Conservation (phyloP, 2,888 invertebrate genomes). For the Elegia similella region DNA sequence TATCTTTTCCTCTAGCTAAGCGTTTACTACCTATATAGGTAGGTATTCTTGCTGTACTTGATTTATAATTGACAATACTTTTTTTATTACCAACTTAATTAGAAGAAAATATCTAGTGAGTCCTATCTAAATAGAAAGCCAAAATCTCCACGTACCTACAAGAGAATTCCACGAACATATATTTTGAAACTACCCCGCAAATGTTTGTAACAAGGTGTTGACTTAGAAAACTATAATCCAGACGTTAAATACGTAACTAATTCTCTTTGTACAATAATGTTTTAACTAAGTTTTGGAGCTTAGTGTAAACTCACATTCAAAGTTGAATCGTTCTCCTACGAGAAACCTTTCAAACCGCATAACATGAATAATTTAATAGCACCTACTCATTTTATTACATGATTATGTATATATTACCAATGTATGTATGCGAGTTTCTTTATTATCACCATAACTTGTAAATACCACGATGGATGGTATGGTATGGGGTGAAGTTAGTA, state of each 20-base stretch:
- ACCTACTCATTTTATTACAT: not conserved
- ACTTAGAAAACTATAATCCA: constrained; percentile 8
- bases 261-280: constrained; percentile 4
- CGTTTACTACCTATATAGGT: no score
- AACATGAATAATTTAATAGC: not conserved
- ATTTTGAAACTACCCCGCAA: not conserved
- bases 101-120: no score
- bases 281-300: constrained; percentile 1
- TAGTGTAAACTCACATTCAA: not conserved
- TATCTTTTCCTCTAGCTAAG: no score
- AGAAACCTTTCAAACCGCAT: not conserved
- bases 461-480: no score
- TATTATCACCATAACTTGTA: no score
- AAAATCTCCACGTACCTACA: not conserved
- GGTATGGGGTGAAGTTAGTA: no score
- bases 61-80: no score
- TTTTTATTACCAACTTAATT: no score
- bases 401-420: not conserved
- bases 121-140: not conserved
- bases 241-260: not conserved
- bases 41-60: no score
- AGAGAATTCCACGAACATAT: not conserved
- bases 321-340: not conserved
- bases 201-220: constrained; percentile 2
- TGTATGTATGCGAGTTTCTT: no score